Percentiles rank a stretch among this genome's conserved stretches.
These are phyloP conservation scores for Sylvicola cinctus DNA, from an alignment of 2,888 invertebrate genomes.

Conservation along the genomic window DNA sequence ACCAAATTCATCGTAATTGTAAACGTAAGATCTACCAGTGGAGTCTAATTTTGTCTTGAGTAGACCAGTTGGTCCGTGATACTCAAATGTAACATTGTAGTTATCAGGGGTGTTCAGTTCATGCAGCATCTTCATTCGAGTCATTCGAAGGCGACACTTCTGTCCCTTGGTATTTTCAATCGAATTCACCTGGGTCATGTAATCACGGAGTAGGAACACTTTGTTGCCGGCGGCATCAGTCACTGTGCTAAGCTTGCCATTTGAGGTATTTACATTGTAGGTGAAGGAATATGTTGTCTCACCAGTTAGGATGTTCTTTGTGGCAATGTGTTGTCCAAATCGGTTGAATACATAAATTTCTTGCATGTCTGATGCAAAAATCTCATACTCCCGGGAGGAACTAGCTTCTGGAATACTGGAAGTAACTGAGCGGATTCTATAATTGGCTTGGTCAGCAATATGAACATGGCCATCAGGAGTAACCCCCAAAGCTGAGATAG, in stretches of 20 bases:
- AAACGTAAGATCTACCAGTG: conserved; percentile 76
- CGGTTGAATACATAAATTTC: conserved; percentile 86
- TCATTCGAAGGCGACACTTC: conserved; percentile 77
- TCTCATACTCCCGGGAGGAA: conserved; percentile 70
- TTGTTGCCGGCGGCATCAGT: conserved; percentile 85
- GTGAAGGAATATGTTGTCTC: conserved; percentile 85
- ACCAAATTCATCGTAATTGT: conserved; percentile 89
- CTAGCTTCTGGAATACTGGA: conserved; percentile 77
- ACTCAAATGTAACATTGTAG: conserved; percentile 84
- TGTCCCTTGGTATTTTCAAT: conserved; percentile 88
- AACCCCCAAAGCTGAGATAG: conserved; percentile 79
- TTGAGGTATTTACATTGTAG: conserved; percentile 91
- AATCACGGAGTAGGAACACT: conserved; percentile 62
- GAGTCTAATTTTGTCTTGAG: conserved; percentile 76
- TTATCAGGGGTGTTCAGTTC: conserved; percentile 82
- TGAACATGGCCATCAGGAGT: conserved; percentile 89
- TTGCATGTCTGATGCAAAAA: conserved; percentile 86
- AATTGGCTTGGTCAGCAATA: conserved; percentile 87
- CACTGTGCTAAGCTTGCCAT: conserved; percentile 82
- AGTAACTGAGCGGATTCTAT: conserved; percentile 70
- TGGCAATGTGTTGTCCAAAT: conserved; percentile 87
- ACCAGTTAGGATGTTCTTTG: conserved; percentile 85
- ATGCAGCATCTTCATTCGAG: conserved; percentile 78
- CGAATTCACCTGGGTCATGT: conserved; percentile 75
- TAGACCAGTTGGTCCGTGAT: conserved; percentile 75